These are phyloP conservation scores for Agrochola litura DNA, from an alignment of 2,888 invertebrate species.

Conservation along the genomic window DNA sequence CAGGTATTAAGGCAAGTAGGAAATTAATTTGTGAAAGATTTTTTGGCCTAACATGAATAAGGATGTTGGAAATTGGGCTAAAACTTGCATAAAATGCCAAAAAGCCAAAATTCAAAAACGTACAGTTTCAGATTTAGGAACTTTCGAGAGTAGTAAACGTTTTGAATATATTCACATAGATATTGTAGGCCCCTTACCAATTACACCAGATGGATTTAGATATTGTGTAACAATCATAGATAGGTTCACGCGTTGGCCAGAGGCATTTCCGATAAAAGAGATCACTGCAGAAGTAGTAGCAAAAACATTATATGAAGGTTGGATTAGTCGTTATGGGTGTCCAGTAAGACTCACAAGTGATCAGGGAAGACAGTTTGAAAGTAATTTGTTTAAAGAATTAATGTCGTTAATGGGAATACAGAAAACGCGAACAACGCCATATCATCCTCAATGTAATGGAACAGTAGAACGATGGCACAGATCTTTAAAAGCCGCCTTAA, in stretches of 20 bases:
- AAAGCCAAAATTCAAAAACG: too few species aligned
- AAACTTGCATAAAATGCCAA: slow-evolving; percentile 2
- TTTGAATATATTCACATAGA: too few species aligned
- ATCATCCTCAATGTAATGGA: slow-evolving; percentile 12
- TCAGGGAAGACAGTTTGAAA: slow-evolving; percentile 3
- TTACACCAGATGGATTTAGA: too few species aligned
- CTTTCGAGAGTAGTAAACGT: too few species aligned
- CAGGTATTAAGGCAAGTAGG: not conserved
- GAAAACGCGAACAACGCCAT: not conserved
- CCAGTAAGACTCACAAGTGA: slow-evolving; percentile 3
- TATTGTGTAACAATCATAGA: too few species aligned
- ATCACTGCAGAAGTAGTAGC: slow-evolving; percentile 8
- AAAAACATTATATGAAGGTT: slow-evolving; percentile 3
- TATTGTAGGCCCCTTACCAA: too few species aligned
- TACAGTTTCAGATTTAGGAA: too few species aligned
- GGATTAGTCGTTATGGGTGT: slow-evolving; percentile 4
- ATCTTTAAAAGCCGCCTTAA: not conserved
- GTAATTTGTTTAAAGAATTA: slow-evolving; percentile 1
- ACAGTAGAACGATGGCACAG: not conserved
- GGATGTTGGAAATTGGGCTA: not conserved
- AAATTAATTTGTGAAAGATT: not conserved
- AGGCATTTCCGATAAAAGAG: too few species aligned
- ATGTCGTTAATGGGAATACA: too few species aligned
- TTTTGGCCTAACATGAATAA: slow-evolving; percentile 12
- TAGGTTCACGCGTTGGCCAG: too few species aligned